A percentile compares a stretch with the other conserved stretches of the same genome.
phyloP scores from a whole-genome alignment of 2,113 vertebrate genomes.

The Alexandromys fortis region DNA sequence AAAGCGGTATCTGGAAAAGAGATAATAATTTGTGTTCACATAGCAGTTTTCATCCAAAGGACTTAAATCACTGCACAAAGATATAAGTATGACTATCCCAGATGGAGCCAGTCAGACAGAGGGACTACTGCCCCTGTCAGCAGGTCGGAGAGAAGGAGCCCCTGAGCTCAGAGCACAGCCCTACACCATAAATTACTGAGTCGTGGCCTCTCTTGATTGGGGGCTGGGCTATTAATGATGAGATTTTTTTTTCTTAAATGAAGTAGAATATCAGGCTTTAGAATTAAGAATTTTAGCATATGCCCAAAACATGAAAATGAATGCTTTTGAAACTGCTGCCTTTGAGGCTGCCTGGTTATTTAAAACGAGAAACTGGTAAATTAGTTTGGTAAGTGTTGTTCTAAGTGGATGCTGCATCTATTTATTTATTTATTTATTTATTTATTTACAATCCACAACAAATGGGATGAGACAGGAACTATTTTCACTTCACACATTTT shows the following conservation, averaged over 20 bases:
- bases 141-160: not conserved
- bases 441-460: not conserved
- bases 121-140: conserved; percentile 47
- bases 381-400: not conserved
- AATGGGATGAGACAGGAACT: not conserved
- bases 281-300: conserved; percentile 61
- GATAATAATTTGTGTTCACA: conserved; percentile 74
- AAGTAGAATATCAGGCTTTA: conserved; percentile 46
- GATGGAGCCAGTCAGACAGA: conserved; percentile 72
- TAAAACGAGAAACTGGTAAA: conserved; percentile 48
- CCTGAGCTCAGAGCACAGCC: not conserved
- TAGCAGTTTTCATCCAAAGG: conserved; percentile 70
- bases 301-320: conserved; percentile 38
- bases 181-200: conserved; percentile 46
- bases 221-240: conserved; percentile 18
- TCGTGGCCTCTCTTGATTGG: conserved; percentile 43
- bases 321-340: conserved; percentile 59
- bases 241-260: not conserved
- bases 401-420: not conserved
- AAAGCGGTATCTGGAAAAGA: conserved; percentile 80
- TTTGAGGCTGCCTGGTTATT: conserved; percentile 19
- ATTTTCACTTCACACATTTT: not conserved
- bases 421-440: not conserved
- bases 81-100: conserved; percentile 79
- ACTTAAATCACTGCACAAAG: conserved; percentile 68